Evolutionary conservation across 2,113 vertebrate species (phyloP), one percentile per base, ranked within the genome.

Genomic region (Chaetura pelagica): DNA sequence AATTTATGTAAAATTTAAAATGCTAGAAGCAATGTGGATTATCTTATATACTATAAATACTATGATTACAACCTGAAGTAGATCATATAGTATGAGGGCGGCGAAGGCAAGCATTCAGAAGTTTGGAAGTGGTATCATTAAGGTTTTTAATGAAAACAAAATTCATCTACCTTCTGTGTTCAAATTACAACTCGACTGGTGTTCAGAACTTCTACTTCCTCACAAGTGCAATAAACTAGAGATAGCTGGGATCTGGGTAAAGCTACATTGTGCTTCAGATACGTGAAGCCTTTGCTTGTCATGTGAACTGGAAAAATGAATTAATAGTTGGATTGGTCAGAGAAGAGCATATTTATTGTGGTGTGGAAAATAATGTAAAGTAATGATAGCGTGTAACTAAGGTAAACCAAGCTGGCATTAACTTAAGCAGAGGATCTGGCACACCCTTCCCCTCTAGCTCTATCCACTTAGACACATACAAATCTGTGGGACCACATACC

Each of bases 401-500:
- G 1, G 4, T 84, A 83, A 96, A 64, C 5, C 11, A 23, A 81
- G 49, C 6, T 51, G 61, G 21, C 68, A 68, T 95, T 93, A 93
- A 63, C 51, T 82, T 89, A 81, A 89, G 79, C 76, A 76, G 79
- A 90, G 35, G 24, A 96, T 89, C 80, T 2, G 35, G 78, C 74
- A 96, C 80, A 44, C 71, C 67, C 77, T 91, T 89, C 80, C 63
- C 48, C 46, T 15, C 48, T 64, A 34, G 35, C 59, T 86, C 55
- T 66, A 22, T 3, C 40, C 40, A 42, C 40, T 42, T 42, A 12
- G 40, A 40, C 40, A 42, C 40, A 42, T 42, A 42, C 40, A 42
- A 42, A 14, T 42, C 40, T 42, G 13, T 42, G 14, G 40, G 40
- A 12, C 40, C 40, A 42, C 12, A 42, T 42, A 42, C 40, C 40